Evolutionary conservation across 2,797 vertebrate species (phyloP), one percentile per base, ranked within the genome.

Genomic region (Melanogrammus aeglefinus): DNA sequence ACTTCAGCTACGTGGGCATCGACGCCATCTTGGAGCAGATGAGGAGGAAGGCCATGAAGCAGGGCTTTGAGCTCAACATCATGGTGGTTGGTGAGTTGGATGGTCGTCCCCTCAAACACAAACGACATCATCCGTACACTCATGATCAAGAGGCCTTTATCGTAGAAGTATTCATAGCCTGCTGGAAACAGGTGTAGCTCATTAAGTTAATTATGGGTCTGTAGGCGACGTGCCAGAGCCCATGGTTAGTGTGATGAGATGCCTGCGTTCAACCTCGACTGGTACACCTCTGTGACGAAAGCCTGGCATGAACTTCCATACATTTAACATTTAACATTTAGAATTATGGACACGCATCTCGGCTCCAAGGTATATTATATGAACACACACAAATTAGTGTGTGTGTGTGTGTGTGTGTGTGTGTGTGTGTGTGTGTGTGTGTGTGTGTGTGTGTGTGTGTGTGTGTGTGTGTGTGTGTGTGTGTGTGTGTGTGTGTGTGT

Each of bases 11-110:
- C 0, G 95, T 98, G 91, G 96, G 97, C 75, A 98, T 99, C 0
- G 96, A 99, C 0, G 95, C 97, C 88, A 98, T 98, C 91, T 93
- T 98, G 88, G 95, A 98, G 88, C 96, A 98, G 93, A 94, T 94
- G 93, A 94, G 95, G 79, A 90, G 95, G 85, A 96, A 96, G 90
- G 96, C 96, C 75, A 96, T 96, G 96, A 97, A 96, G 78, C 95
- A 96, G 87, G 96, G 96, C 9, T 96, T 97, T 0, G 95, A 96
- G 87, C 95, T 96, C 89, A 97, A 96, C 91, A 96, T 97, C 92
- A 96, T 97, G 96, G 95, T 96, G 0, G 96, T 96, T 5, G 96
- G 96, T 97, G 89, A 94, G 96, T 93, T 2, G 6, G 1, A 75
- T 41, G 7, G 63, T n/a, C 44, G 1, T 47, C 44, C 3, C 13